Base-by-base conservation (phyloP, 2,113 vertebrate species). In the Raphicerus campestris region DNA sequence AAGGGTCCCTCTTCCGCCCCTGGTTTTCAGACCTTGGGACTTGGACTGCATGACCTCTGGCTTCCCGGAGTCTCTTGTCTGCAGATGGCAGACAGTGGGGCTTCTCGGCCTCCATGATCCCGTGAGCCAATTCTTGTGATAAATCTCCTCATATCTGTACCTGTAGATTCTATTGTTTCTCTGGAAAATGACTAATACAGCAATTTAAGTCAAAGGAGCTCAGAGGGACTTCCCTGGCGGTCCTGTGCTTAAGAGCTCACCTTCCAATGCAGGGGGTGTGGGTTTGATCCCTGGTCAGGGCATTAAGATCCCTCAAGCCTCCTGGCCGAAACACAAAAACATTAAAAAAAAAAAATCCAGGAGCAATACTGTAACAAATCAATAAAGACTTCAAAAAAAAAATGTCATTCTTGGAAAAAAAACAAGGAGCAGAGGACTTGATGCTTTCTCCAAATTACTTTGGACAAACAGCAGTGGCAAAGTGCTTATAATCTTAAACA, bases 391-490 rank as follows among this genome's bases (percentile, higher is more conserved):
- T 73, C 1, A 8, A 10, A 22, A 73, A 73, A 42, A 24, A 51
- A 51, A 51, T 4, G 70, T 75, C 70, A 42, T 22, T 26, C 39
- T 75, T 26, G 22, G 39, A 3, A 26, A 75, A 75, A 73, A 42
- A 42, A 26, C 10, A 66, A 83, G 56, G 14, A 45, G 26, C 47
- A 15, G 10, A 55, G 35, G n/a, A 55, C 32, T 22, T 0, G 8
- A 56, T 47, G 7, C 49, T 70, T 83, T 53, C 19, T 35, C 42
- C 84, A 60, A 32, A 35, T 60, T 42, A 45, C 26, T 16, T 9
- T 49, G 39, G 85, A 96, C 87, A 90, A 96, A 77, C 5, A 94
- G 63, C 66, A 92, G 95, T 66, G 81, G 89, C 6, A 70, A 78
- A 28, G 22, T 78, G 90, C 82, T 87, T 89, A 32, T 85, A 92